Percentiles rank a stretch among this genome's conserved stretches.
Conservation (phyloP, 2,797 vertebrate genomes). For the Nyctibius grandis region DNA sequence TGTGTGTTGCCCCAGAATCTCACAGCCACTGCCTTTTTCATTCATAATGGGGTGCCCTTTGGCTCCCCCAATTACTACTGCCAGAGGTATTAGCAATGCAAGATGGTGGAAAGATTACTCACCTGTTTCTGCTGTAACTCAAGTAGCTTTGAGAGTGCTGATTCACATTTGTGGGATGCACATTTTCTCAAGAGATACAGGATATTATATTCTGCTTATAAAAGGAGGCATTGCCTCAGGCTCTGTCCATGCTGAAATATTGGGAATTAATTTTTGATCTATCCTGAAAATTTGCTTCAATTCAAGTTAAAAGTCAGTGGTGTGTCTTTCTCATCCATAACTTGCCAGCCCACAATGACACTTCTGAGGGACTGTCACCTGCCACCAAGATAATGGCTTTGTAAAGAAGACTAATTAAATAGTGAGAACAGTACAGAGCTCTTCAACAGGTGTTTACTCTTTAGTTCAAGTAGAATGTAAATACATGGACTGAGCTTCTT, state of each 20-base stretch:
- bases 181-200: not conserved
- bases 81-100: not conserved
- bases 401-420: not conserved
- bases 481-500: not conserved
- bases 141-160: slow-evolving; percentile 4
- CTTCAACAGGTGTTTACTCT: not conserved
- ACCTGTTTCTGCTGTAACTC: not conserved
- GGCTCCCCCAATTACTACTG: not conserved
- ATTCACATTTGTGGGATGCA: not conserved
- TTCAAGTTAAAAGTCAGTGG: not conserved
- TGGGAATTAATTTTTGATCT: not conserved
- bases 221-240: not conserved
- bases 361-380: not conserved
- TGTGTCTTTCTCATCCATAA: not conserved
- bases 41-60: not conserved
- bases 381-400: not conserved
- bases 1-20: not conserved
- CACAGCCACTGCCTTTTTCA: not conserved
- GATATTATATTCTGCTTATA: not conserved
- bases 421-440: not conserved
- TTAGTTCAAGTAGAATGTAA: not conserved
- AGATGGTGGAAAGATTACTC: slow-evolving; percentile 6
- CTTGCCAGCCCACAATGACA: not conserved
- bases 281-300: not conserved
- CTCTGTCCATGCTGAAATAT: not conserved